Conservation (phyloP, 2,113 vertebrate genomes). For the Gavia stellata region DNA sequence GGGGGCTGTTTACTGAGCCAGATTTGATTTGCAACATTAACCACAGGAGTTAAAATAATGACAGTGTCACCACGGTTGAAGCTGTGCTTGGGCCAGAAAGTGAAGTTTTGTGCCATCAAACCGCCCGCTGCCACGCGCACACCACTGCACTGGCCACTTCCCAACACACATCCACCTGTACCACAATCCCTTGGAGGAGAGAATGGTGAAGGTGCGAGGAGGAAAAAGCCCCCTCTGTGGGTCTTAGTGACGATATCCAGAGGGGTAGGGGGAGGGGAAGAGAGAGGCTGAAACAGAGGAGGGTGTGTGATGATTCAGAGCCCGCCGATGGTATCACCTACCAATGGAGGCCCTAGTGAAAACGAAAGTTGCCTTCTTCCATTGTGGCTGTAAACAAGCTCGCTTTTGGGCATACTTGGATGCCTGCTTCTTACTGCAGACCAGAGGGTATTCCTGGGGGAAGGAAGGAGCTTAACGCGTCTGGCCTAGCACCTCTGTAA, state of each 20-base stretch:
- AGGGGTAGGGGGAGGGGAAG: rapidly evolving
- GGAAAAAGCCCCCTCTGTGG: neutral
- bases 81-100: neutral
- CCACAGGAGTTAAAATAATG: neutral
- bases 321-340: rapidly evolving
- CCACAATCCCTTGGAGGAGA: neutral
- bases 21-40: neutral
- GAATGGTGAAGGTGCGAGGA: rapidly evolving
- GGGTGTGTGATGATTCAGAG: neutral
- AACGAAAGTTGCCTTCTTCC: neutral
- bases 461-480: neutral
- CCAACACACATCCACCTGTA: neutral
- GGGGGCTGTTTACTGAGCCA: neutral
- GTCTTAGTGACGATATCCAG: neutral
- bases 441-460: neutral
- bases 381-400: neutral
- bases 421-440: neutral
- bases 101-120: neutral
- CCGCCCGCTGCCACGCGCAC: rapidly evolving
- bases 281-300: neutral
- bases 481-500: neutral
- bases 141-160: too few species aligned
- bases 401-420: neutral
- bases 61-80: rapidly evolving
- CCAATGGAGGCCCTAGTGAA: neutral